Base-by-base conservation (phyloP, 1,140 invertebrate genomes). In the Scaptomyza graminum region DNA sequence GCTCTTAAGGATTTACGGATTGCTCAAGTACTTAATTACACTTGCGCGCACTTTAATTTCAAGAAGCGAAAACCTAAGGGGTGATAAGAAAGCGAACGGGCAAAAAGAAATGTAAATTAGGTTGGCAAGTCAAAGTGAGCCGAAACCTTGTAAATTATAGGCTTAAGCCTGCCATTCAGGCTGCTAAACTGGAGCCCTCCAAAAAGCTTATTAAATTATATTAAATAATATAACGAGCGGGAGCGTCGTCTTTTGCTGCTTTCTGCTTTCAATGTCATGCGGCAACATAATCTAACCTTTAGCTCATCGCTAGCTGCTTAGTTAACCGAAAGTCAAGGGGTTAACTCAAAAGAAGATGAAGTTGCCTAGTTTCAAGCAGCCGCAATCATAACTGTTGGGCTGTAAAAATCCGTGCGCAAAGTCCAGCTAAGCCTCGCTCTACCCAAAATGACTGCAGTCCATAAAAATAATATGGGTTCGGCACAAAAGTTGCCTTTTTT, bases 131-230 rank as follows among this genome's bases (percentile, higher is more conserved):
- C 82, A 85, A 82, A 77, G 78, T 77, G 71, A 76, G 66, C 71
- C 80, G 72, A 84, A 83, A 79, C 82, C 87, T 76, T 87, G 79
- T 87, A 87, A 88, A 87, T 88, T 87, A 88, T 87, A 88, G 83
- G 79, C 83, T 87, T 82, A 87, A 88, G 63, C 7, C 63, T 68
- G 50, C 61, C 61, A 70, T 65, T 56, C 52, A 51, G 59, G 25
- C 63, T 62, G 70, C 59, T 76, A 51, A 63, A 44, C 18, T 47
- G 11, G 12, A 37, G n/a, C 39, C 59, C 34, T 22, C 47, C 47
- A 13, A 44, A 77, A 43, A 56, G 74, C 83, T 85, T 88, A 87
- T 85, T 82, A 88, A 85, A 82, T 88, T 87, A 78, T 72, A 31
- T 25, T 25, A 51, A 54, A 60, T 37, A 68, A 1, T 62, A 55